phyloP scores from a whole-genome alignment of 2,888 invertebrate genomes.

The Xylota sylvarum region DNA sequence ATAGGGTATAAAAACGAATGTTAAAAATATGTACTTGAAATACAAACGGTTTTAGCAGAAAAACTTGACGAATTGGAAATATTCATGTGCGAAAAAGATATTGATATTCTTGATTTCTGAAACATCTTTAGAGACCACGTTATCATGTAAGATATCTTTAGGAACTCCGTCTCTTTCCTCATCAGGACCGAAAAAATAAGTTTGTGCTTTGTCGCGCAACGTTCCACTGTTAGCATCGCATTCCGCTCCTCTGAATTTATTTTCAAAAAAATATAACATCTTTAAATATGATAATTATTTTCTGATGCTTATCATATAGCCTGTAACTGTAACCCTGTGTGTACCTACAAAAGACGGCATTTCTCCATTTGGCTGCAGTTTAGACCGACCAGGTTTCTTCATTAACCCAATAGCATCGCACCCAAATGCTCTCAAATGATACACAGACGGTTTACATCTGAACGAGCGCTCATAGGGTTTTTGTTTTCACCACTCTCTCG shows the following conservation, averaged over 20 bases:
- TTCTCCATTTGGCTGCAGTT: conserved; percentile 65
- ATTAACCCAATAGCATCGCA: conserved; percentile 62
- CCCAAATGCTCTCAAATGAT: conserved; percentile 64
- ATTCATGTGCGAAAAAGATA: too few species aligned
- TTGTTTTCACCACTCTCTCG: conserved; percentile 55
- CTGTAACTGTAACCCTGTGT: conserved; percentile 65
- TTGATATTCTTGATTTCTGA: too few species aligned
- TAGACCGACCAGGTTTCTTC: conserved; percentile 57
- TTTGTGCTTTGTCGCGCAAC: too few species aligned
- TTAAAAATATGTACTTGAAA: too few species aligned
- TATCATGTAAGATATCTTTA: background rate
- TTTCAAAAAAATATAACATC: too few species aligned
- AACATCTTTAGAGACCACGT: too few species aligned
- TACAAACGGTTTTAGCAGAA: too few species aligned
- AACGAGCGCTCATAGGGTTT: conserved; percentile 71
- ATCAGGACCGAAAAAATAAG: background rate
- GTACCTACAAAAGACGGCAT: conserved; percentile 61
- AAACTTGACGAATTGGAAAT: too few species aligned
- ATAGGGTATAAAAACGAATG: too few species aligned
- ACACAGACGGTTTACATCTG: conserved; percentile 26
- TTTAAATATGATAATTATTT: conserved; percentile 48
- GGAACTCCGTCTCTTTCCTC: background rate
- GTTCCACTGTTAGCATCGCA: too few species aligned
- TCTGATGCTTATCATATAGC: conserved; percentile 42
- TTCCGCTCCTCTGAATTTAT: too few species aligned